A percentile compares a stretch with the other conserved stretches of the same genome.
Conservation (phyloP, 92 coral and sea anemone genomes). For the Paragorgia papillata region DNA sequence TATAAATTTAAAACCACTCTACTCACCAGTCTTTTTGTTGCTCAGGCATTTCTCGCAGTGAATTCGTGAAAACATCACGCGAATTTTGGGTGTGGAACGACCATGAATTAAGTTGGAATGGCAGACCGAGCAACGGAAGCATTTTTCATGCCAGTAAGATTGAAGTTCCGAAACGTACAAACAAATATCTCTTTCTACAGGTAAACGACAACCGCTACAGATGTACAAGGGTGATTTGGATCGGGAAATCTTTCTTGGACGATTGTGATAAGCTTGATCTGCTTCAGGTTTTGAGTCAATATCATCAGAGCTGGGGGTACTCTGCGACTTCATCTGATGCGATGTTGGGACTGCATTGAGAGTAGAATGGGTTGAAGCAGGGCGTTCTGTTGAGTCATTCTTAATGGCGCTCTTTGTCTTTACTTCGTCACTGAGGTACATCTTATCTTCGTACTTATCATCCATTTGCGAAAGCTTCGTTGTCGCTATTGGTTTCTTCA, state of each 20-base stretch:
- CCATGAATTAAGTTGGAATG: constrained; percentile 34
- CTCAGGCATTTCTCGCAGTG: constrained; percentile 39
- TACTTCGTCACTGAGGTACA: neutral
- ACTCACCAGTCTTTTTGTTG: constrained; percentile 26
- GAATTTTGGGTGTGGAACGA: constrained; percentile 29
- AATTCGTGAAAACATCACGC: constrained; percentile 35
- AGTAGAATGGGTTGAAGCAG: neutral
- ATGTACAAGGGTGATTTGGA: constrained; percentile 28
- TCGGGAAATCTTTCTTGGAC: neutral
- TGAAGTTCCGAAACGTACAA: constrained; percentile 85
- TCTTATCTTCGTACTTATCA: neutral
- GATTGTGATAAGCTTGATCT: constrained; percentile 39
- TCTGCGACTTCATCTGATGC: constrained; percentile 5
- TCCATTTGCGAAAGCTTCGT: neutral
- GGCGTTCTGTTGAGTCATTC: neutral
- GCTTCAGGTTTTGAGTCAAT: constrained; percentile 28
- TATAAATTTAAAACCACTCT: neutral
- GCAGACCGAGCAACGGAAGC: constrained; percentile 94
- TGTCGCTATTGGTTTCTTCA: neutral
- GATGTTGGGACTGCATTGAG: neutral
- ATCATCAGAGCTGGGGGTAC: constrained; percentile 27
- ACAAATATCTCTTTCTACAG: constrained; percentile 59
- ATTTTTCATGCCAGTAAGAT: constrained; percentile 96
- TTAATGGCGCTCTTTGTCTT: neutral
- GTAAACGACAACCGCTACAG: constrained; percentile 38